Conservation (phyloP, 2,113 vertebrate genomes). For the Lophochroa leadbeateri region DNA sequence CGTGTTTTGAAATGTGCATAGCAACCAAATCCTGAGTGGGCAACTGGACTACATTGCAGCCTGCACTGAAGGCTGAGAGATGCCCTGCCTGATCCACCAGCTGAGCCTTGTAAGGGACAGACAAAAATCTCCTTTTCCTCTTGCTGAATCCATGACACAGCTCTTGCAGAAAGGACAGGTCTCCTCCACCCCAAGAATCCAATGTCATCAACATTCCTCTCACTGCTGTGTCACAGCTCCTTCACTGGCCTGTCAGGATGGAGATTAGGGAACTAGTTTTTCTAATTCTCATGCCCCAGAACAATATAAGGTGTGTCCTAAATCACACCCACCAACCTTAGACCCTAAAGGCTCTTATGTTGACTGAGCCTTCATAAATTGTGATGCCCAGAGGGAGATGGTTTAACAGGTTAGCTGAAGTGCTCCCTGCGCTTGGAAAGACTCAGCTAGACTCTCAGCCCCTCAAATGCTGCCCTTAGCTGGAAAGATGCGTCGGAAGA, state of each 20-base stretch:
- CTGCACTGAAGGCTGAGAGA: background rate
- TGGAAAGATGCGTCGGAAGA: accelerated
- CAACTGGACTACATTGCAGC: background rate
- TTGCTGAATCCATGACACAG: accelerated
- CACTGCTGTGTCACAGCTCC: background rate
- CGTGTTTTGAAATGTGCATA: background rate
- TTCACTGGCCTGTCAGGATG: background rate
- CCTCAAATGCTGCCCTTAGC: background rate
- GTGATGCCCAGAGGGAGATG: background rate
- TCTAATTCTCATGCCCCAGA: background rate
- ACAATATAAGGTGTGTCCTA: background rate
- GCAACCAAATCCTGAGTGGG: accelerated
- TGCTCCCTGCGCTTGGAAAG: background rate
- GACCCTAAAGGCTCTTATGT: background rate
- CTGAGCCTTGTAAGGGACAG: background rate
- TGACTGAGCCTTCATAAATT: background rate
- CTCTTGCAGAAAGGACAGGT: accelerated
- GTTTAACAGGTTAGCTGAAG: background rate
- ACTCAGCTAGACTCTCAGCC: background rate
- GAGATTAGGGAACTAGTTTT: background rate
- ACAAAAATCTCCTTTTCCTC: background rate
- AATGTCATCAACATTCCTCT: background rate
- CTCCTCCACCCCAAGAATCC: background rate
- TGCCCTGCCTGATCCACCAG: background rate
- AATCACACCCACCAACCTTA: background rate